phyloP scores from a whole-genome alignment of 92 coral and sea anemone species.

The Plumapathes pennacea region DNA sequence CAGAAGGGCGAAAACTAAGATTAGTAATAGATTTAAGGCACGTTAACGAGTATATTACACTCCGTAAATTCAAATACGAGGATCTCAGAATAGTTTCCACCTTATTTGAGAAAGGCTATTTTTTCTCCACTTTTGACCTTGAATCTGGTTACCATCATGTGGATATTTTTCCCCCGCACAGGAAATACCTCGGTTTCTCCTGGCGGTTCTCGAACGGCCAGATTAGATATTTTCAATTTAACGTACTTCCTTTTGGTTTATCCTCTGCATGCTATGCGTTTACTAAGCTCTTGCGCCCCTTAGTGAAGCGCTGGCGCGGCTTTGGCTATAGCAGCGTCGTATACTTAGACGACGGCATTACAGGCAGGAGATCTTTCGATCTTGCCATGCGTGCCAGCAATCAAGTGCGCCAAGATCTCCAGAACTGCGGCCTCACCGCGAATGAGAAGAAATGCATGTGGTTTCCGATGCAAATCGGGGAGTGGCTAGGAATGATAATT shows the following conservation, averaged over 20 bases:
- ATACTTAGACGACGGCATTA: conserved; percentile 18
- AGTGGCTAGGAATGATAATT: conserved; percentile 36
- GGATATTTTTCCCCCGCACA: conserved; percentile 4
- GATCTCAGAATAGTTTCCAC: neutral
- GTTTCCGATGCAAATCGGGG: conserved; percentile 39
- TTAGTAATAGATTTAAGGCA: conserved; percentile 48
- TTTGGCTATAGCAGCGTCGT: conserved; percentile 23
- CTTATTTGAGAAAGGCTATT: neutral
- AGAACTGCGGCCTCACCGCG: neutral
- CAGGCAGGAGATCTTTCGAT: neutral
- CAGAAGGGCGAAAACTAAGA: conserved; percentile 53
- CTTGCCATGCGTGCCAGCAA: conserved; percentile 1
- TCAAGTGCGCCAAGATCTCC: conserved; percentile 4
- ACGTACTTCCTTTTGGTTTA: conserved; percentile 28
- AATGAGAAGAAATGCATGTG: conserved; percentile 21
- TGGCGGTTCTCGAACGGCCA: conserved; percentile 2
- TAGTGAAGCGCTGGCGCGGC: conserved; percentile 30
- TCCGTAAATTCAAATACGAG: conserved; percentile 25
- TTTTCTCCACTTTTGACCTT: conserved; percentile 19
- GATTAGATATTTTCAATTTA: conserved; percentile 4
- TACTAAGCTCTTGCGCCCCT: conserved; percentile 16
- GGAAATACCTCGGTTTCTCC: conserved; percentile 7
- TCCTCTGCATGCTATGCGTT: conserved; percentile 15
- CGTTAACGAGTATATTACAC: too few species aligned
- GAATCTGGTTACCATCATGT: conserved; percentile 33